Base-by-base conservation (phyloP, 2,797 vertebrate species). In the Coendou prehensilis region DNA sequence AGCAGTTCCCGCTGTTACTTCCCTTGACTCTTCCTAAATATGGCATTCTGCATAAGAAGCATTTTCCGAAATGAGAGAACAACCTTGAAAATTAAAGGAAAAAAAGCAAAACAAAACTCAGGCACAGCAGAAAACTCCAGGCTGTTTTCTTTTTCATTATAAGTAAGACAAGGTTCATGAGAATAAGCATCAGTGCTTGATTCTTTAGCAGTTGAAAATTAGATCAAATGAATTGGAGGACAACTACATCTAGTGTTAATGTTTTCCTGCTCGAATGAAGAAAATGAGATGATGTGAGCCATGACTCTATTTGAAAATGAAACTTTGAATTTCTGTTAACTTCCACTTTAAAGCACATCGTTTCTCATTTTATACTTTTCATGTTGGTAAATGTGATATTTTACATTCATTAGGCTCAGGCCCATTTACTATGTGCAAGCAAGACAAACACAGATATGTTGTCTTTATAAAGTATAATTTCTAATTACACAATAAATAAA, bases 401-500 rank as follows among this genome's bases (percentile, higher is more conserved):
- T 98, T 98, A 98, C 97, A 97, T 98, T 98, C 98, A 98, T 99
- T 98, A 98, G 98, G 93, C 92, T 96, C 2, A 22, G 97, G 97
- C 96, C 98, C 98, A 98, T 99, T 98, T 98, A 98, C 98, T 95
- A 96, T 93, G 94, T 94, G 96, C 95, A 97, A 98, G 98, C 87
- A 97, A 98, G 98, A 98, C 97, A 98, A 98, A 88, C 93, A 71
- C 94, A 97, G 96, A 98, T 96, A 97, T 95, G 94, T 96, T 95
- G 98, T 98, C 97, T 78, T 67, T 96, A 96, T 97, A 97, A 98
- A 98, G 92, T 93, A 98, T 98, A 93, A 97, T 97, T 98, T 98
- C 98, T 97, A 98, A 98, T 98, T 98, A 98, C 97, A 94, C 86
- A 96, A 96, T 92, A 98, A 98, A 98, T 97, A 98, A 98, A 98